A percentile compares a stretch with the other conserved stretches of the same genome.
phyloP scores from a whole-genome alignment of 30 jellyfish, hydroid and myxozoan species.

The Turritopsis rubra region DNA sequence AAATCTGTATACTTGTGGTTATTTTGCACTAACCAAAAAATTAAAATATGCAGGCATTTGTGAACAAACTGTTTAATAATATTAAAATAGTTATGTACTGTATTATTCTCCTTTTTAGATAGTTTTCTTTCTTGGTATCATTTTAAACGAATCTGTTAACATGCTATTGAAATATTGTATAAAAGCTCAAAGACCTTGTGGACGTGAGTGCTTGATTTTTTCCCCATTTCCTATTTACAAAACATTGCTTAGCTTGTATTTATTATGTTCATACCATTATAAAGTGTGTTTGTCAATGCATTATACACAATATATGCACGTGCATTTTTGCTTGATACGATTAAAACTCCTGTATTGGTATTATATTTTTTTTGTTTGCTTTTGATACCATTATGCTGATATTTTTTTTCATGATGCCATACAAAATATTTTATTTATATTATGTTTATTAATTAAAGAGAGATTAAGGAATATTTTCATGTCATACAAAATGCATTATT shows the following conservation, averaged over 20 bases:
- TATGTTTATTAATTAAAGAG: too few species aligned
- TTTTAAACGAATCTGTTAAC: conserved; percentile 56
- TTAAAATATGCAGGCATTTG: too few species aligned
- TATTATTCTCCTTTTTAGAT: conserved; percentile 41
- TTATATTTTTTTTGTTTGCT: neutral
- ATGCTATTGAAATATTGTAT: conserved; percentile 48
- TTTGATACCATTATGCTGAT: neutral
- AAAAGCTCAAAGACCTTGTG: conserved; percentile 91
- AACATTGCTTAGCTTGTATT: too few species aligned
- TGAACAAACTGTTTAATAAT: too few species aligned
- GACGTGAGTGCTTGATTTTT: conserved; percentile 31
- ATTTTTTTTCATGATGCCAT: neutral
- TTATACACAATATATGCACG: neutral
- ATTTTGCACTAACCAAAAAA: too few species aligned
- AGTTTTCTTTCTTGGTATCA: conserved; percentile 69
- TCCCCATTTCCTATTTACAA: neutral
- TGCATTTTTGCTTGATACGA: neutral
- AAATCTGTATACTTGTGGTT: too few species aligned
- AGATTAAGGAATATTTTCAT: too few species aligned
- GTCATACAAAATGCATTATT: too few species aligned
- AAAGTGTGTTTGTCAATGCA: neutral
- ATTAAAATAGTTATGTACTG: neutral
- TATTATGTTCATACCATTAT: too few species aligned
- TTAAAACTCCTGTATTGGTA: neutral
- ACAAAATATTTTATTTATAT: too few species aligned